A percentile compares a stretch with the other conserved stretches of the same genome.
These are phyloP conservation scores for Astropecten irregularis DNA, from an alignment of 53 echinoderm and acorn worm genomes.

Conservation along the genomic window DNA sequence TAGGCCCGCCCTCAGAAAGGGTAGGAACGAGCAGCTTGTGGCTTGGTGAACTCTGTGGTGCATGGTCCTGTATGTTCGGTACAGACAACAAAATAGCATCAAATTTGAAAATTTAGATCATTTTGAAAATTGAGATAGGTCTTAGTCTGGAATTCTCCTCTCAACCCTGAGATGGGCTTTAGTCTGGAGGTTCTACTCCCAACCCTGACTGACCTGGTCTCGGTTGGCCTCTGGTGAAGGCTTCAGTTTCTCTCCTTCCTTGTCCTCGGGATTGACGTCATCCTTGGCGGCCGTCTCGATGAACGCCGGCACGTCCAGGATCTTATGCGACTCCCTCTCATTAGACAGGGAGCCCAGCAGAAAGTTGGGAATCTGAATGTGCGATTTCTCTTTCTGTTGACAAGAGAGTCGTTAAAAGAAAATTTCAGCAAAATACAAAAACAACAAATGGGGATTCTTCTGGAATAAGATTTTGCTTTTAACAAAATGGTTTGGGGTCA, in stretches of 20 bases:
- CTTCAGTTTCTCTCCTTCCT: conserved; percentile 47
- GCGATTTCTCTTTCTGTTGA: conserved; percentile 58
- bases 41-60: conserved; percentile 62
- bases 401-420: no score
- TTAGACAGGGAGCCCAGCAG: conserved; percentile 43
- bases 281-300: conserved; percentile 54
- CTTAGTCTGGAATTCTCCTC: no score
- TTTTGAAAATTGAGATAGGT: neutral
- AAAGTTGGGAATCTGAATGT: conserved; percentile 52
- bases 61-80: conserved; percentile 25
- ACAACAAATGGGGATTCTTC: no score
- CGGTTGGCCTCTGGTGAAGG: conserved; percentile 46
- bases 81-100: neutral
- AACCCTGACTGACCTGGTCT: conserved; percentile 54
- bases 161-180: no score
- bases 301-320: conserved; percentile 60
- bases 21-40: conserved; percentile 66
- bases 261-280: conserved; percentile 44
- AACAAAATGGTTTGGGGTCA: no score
- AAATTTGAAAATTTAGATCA: neutral
- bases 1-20: conserved; percentile 59
- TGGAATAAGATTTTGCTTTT: no score
- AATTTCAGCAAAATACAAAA: neutral
- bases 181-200: no score
- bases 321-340: conserved; percentile 44